Evolutionary conservation across 2,113 vertebrate genomes (phyloP), one percentile per base, ranked within the genome.

Genomic region (Siniperca knerii): DNA sequence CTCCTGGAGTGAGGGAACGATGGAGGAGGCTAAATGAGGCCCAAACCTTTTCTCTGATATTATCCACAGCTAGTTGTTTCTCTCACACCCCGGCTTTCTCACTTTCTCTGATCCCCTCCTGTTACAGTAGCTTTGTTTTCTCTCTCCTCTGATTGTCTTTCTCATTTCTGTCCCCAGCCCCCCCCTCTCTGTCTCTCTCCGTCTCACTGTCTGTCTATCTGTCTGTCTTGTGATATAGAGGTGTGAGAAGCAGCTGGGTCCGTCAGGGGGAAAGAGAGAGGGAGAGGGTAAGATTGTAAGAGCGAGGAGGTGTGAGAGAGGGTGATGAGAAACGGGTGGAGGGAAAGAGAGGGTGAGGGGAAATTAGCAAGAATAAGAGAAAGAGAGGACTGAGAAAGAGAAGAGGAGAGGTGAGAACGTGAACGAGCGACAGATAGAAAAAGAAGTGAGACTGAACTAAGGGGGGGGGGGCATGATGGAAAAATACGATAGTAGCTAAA

Each of bases 201-300:
- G 5, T 72, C 74, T 75, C 77, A 54, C 62, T 87, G 74, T 80
- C 78, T 68, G 81, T 88, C 81, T 86, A 40, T 90, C 75, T 81
- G 23, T 75, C 82, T 83, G 77, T 75, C 69, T 64, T 82, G 80
- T 84, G 89, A 91, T 78, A 88, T 64, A 8, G 86, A 92, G 87
- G 90, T 83, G 87, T 87, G 81, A 92, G 80, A 89, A 88, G 89
- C 91, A 88, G 79, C 83, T 85, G 81, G 79, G 81, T 85, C 77
- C 90, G 75, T 73, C 37, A 6, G 83, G 77, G 76, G 67, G 44
- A 42, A 25, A 60, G 42, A 42, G 62, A 44, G 37, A 3, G 54
- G 71, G 55, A 42, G 23, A 72, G 85, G 52, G 74, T 50, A 46
- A 72, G 62, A 73, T 52, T 71, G 87, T 69, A 84, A 75, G 50